Evolutionary conservation across 2,888 invertebrate genomes (phyloP).

Genomic region (Amphipyra berbera): DNA sequence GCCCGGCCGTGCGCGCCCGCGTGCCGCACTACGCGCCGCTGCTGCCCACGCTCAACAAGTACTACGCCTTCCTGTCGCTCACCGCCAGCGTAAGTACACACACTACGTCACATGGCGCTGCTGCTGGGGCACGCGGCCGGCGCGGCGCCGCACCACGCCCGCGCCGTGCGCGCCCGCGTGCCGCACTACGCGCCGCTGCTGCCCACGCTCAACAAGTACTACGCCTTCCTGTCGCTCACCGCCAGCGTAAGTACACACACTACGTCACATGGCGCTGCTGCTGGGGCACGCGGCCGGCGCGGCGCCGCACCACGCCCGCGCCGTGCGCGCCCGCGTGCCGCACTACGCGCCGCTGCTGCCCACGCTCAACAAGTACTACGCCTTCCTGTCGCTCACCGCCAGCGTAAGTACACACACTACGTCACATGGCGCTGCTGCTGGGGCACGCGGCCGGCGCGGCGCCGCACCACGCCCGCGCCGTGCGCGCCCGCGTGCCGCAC

Average conservation of each 20-base stretch:
- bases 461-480: conserved; percentile 91
- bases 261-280: conserved; percentile 80
- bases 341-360: conserved; percentile 95
- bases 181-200: conserved; percentile 95
- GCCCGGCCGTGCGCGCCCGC: conserved; percentile 92
- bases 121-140: conserved; percentile 1
- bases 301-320: conserved; percentile 91
- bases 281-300: background rate
- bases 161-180: conserved; percentile 92
- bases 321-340: conserved; percentile 93
- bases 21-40: conserved; percentile 95
- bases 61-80: conserved; percentile 92
- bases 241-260: conserved; percentile 92
- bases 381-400: conserved; percentile 92
- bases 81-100: conserved; percentile 94
- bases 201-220: conserved; percentile 93
- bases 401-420: conserved; percentile 90
- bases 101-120: conserved; percentile 80
- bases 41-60: conserved; percentile 93
- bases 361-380: conserved; percentile 93
- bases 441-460: background rate
- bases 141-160: conserved; percentile 90
- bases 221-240: conserved; percentile 92
- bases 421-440: conserved; percentile 80
- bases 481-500: conserved; percentile 93